phyloP scores from a whole-genome alignment of 92 coral and sea anemone species.

The Bergia sp. region DNA sequence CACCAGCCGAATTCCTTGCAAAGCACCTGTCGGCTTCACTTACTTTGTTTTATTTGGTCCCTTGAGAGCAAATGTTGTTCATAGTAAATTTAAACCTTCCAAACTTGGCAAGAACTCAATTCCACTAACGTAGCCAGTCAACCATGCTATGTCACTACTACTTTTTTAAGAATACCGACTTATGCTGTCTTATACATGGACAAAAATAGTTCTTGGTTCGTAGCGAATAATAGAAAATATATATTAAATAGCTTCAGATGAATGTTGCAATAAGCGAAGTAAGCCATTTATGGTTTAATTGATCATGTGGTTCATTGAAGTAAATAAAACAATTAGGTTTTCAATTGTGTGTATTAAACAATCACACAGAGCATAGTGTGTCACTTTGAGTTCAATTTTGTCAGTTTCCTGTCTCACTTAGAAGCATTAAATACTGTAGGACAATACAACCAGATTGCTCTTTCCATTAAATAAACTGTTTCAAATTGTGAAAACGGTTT shows the following conservation, averaged over 20 bases:
- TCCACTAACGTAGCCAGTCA: too few species aligned
- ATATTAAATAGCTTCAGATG: not conserved
- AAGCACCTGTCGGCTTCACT: not conserved
- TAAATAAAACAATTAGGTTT: not conserved
- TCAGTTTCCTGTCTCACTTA: not conserved
- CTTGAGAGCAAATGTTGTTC: not conserved
- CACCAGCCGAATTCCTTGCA: not conserved
- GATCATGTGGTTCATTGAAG: not conserved
- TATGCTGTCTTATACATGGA: too few species aligned
- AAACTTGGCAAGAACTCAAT: not conserved
- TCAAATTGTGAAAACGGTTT: not conserved
- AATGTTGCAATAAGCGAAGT: not conserved
- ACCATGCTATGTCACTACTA: too few species aligned
- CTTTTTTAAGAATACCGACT: too few species aligned
- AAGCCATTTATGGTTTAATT: not conserved
- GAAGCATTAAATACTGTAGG: not conserved
- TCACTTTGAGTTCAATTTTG: too few species aligned
- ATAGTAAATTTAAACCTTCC: not conserved
- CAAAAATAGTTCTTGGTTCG: not conserved
- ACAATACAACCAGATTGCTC: not conserved
- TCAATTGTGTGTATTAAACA: too few species aligned
- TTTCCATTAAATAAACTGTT: too few species aligned
- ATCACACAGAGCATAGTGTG: not conserved
- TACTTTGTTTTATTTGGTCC: not conserved
- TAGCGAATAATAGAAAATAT: too few species aligned